These are phyloP conservation scores for Himantopus leucocephalus DNA, from an alignment of 2,113 vertebrate genomes.

Conservation along the genomic window DNA sequence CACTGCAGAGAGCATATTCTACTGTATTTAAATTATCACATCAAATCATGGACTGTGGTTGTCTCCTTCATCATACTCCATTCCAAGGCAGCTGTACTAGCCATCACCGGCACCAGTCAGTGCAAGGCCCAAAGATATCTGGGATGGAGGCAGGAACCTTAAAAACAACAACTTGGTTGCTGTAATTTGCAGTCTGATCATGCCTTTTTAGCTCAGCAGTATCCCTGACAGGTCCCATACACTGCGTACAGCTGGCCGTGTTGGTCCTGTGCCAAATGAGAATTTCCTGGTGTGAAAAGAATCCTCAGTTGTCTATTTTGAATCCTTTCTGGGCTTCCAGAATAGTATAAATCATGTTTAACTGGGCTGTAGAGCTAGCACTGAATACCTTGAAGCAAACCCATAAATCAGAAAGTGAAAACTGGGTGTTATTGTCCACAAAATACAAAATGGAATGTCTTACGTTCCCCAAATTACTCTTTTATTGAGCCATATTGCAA, in stretches of 20 bases:
- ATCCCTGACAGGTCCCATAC: conserved; percentile 50
- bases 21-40: background rate
- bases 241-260: conserved; percentile 37
- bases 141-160: background rate
- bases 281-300: conserved; percentile 58
- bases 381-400: conserved; percentile 22
- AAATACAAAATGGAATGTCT: background rate
- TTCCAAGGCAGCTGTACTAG: background rate
- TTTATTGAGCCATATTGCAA: conserved; percentile 3
- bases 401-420: conserved; percentile 10
- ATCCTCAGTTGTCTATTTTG: conserved; percentile 47
- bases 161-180: background rate
- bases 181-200: conserved; percentile 36
- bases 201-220: background rate
- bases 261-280: conserved; percentile 56
- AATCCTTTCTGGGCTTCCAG: conserved; percentile 26
- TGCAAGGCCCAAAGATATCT: background rate
- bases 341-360: conserved; percentile 52
- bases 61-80: background rate
- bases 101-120: background rate
- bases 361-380: conserved; percentile 11
- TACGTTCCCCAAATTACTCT: background rate
- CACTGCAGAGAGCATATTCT: background rate
- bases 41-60: background rate
- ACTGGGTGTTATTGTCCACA: background rate